Percentiles rank a stretch among this genome's conserved stretches.
Conservation (phyloP, 2,113 vertebrate genomes). For the Ia io region DNA sequence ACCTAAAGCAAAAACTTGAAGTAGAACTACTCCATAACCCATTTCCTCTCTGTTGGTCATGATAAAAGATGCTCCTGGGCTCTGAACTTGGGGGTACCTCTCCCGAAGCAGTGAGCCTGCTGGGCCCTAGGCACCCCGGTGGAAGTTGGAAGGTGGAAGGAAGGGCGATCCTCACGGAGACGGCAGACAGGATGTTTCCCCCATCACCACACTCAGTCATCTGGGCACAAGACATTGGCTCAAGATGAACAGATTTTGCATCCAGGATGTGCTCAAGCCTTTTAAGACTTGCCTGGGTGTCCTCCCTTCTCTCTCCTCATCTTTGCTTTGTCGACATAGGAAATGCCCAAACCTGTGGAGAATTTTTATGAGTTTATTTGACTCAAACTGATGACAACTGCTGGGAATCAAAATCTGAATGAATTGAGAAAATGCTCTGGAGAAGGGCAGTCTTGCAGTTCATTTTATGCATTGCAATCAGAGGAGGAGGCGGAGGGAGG, state of each 20-base stretch:
- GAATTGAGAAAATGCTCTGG: not conserved
- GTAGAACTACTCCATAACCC: not conserved
- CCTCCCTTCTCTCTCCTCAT: not conserved
- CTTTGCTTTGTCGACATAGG: not conserved
- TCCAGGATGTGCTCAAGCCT: slow-evolving; percentile 34
- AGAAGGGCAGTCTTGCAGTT: not conserved
- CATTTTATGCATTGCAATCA: not conserved
- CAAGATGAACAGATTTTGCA: slow-evolving; percentile 13
- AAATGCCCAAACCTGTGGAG: not conserved
- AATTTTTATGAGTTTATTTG: not conserved
- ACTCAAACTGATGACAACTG: not conserved
- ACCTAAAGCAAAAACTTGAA: not conserved
- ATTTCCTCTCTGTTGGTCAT: not conserved
- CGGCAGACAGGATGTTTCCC: fast-evolving
- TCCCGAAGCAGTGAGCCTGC: not conserved
- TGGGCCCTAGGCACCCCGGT: not conserved
- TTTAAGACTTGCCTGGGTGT: not conserved
- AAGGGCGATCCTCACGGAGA: not conserved
- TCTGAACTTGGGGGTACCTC: not conserved
- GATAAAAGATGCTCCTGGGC: not conserved
- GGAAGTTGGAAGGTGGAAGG: not conserved
- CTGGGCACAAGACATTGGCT: not conserved
- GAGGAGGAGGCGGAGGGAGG: not conserved
- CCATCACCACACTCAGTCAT: not conserved
- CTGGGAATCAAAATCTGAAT: not conserved